A percentile compares a stretch with the other conserved stretches of the same genome.
Evolutionary conservation across 2,888 invertebrate species (phyloP).

Genomic region (Drosophila multiciliata): DNA sequence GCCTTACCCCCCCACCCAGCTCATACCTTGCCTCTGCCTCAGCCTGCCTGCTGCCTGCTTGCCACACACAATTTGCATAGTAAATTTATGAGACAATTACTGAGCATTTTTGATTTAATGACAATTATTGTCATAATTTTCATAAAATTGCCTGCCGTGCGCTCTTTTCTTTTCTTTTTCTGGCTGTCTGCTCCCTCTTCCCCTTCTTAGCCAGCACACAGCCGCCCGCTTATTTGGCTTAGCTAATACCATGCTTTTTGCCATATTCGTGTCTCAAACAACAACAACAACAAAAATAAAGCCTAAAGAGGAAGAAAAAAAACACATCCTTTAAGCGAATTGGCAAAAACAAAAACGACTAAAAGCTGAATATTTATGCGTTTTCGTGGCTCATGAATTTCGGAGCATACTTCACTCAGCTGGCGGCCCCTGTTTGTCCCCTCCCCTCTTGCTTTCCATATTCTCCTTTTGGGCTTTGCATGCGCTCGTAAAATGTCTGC

Average conservation of each 20-base stretch:
- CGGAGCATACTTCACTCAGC: constrained; percentile 70
- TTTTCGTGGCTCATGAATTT: constrained; percentile 79
- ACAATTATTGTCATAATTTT: constrained; percentile 82
- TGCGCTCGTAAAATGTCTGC: constrained; percentile 74
- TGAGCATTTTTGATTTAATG: constrained; percentile 82
- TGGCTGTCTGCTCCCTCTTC: background rate
- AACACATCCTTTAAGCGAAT: constrained; percentile 28
- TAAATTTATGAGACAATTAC: constrained; percentile 82
- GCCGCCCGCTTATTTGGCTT: constrained; percentile 35
- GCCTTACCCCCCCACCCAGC: background rate
- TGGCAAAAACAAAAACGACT: constrained; percentile 26
- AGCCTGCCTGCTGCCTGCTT: constrained; percentile 12
- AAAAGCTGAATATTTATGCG: constrained; percentile 75
- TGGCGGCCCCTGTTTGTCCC: constrained; percentile 15
- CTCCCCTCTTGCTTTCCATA: constrained; percentile 39
- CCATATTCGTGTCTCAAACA: constrained; percentile 62
- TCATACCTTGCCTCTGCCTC: background rate
- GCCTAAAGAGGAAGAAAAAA: background rate
- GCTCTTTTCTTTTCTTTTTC: constrained; percentile 35
- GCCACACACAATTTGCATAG: constrained; percentile 76
- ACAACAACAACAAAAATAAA: constrained; percentile 7
- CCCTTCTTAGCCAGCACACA: background rate
- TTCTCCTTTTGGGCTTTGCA: constrained; percentile 61
- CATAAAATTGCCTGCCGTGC: constrained; percentile 76
- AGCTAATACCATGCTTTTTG: constrained; percentile 66